Base-by-base conservation (phyloP, 2,113 vertebrate species). In the Gracilinanus agilis region DNA sequence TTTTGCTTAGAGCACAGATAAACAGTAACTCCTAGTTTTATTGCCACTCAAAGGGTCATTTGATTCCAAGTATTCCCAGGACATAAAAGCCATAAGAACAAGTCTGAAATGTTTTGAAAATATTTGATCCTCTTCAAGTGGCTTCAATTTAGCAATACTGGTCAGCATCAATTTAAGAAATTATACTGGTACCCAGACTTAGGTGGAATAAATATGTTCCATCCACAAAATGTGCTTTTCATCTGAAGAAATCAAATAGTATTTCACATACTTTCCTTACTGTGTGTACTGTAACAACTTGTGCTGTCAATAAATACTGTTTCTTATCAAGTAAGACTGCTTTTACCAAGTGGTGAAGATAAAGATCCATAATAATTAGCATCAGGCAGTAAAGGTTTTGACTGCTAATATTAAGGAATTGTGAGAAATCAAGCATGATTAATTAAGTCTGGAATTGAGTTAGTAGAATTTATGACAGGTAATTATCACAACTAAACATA, bases 301-400 rank as follows among this genome's bases (percentile, higher is more conserved):
- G 25, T 94, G 96, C 88, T 95, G 56, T 94, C 92, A 97, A 96
- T 95, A 95, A 96, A 91, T 91, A 21, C 10, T 93, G 53, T 88
- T 44, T 95, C 95, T 91, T 91, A 83, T 90, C 91, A 55, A 19
- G 1, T 40, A 89, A 93, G 88, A 58, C 58, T 94, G 93, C 90
- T 94, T 92, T 93, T 91, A 92, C 96, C 89, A 44, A 90, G 34
- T 94, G 34, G 27, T 91, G 93, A 94, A 94, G 94, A 94, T 93
- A 21, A 12, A 90, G 44, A 90, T 88, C 23, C 2, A 75, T 91
- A 96, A 90, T 29, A 29, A 40, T 7, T 24, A 83, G 34, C 49
- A 11, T 29, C 53, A 91, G 34, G 93, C 67, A 92, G 4, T 13
- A 49, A 90, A 92, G 6, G 9, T 6, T 90, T 90, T 94, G 54